These are phyloP conservation scores for Gymnocheta viridis DNA, from an alignment of 2,888 invertebrate genomes.

Conservation along the genomic window DNA sequence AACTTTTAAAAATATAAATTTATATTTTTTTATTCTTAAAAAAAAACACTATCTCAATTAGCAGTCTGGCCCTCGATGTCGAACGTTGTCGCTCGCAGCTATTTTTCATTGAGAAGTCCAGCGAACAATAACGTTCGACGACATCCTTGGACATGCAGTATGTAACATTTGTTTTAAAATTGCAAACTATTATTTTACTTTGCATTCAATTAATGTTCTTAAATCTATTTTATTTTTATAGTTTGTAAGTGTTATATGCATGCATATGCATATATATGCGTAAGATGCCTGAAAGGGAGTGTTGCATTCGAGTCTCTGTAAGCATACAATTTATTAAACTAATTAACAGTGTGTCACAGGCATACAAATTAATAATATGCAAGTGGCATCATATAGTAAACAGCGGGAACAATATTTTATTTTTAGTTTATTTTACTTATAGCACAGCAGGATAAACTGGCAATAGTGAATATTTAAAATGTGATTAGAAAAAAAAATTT, in stretches of 20 bases:
- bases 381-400: conserved; percentile 12
- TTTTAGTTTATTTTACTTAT: not conserved
- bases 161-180: not conserved
- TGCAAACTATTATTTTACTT: not conserved
- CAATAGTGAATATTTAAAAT: not conserved
- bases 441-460: not conserved
- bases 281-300: not conserved
- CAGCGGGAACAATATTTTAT: conserved; percentile 10
- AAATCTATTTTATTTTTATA: not conserved
- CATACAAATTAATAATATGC: conserved; percentile 52
- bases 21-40: too few relatives aligned
- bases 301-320: conserved; percentile 19
- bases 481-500: not conserved
- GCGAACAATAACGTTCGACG: too few relatives aligned
- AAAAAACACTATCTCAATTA: too few relatives aligned
- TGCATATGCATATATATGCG: not conserved
- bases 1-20: too few relatives aligned
- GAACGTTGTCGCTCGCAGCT: too few relatives aligned
- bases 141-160: too few relatives aligned
- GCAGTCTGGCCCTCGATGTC: too few relatives aligned
- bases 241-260: not conserved
- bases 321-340: conserved; percentile 63
- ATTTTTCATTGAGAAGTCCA: too few relatives aligned
- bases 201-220: not conserved
- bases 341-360: conserved; percentile 62